Conservation (phyloP, 2,888 invertebrate species). For the Osmoderma eremita region DNA sequence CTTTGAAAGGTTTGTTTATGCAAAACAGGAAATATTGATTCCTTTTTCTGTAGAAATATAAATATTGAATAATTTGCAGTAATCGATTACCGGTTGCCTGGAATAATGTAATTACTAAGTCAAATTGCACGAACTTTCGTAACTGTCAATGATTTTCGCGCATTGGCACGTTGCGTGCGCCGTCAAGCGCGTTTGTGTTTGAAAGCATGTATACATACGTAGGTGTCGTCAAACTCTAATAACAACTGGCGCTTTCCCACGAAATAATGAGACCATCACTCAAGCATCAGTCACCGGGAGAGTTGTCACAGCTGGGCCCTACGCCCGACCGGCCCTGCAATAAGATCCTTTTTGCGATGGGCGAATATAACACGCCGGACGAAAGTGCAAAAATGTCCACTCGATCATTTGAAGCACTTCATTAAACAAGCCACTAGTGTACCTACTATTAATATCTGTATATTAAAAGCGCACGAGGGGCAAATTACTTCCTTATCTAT, state of each 20-base stretch:
- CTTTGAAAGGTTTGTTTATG: too few species aligned
- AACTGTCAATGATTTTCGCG: background rate
- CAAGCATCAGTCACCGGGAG: constrained; percentile 53
- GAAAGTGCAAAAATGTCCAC: constrained; percentile 51
- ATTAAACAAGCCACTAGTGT: constrained; percentile 48
- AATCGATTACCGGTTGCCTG: too few species aligned
- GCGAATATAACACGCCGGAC: constrained; percentile 10
- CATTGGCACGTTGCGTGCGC: constrained; percentile 2
- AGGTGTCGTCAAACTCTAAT: constrained; percentile 50
- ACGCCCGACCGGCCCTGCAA: constrained; percentile 45
- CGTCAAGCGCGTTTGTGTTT: background rate
- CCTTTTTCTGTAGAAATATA: too few species aligned
- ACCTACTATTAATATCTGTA: constrained; percentile 34
- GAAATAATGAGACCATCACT: constrained; percentile 57
- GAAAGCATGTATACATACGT: constrained; percentile 42
- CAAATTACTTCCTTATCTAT: constrained; percentile 53
- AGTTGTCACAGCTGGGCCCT: constrained; percentile 50
- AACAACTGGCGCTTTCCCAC: constrained; percentile 54
- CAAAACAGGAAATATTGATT: too few species aligned
- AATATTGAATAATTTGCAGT: too few species aligned
- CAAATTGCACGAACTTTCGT: background rate
- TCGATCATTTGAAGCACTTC: constrained; percentile 55
- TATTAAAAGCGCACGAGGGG: constrained; percentile 35
- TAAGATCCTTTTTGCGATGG: constrained; percentile 49
- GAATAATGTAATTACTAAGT: background rate